A percentile compares a stretch with the other conserved stretches of the same genome.
These are phyloP conservation scores for Melanocharis versteri DNA, from an alignment of 2,113 vertebrate species.

Conservation along the genomic window DNA sequence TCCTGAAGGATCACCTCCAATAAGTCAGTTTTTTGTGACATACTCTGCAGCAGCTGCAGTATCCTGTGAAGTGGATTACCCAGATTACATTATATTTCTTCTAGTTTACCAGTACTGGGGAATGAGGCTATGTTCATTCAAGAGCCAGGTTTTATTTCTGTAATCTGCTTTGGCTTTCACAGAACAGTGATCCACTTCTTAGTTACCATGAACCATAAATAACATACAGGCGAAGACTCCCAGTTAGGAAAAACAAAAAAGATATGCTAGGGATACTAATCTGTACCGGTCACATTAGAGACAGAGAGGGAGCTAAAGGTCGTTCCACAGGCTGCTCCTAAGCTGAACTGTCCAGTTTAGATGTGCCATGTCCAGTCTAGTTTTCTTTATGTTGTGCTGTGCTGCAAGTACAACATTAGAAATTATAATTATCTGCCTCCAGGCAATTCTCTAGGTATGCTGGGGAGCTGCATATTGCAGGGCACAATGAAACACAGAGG, in stretches of 20 bases:
- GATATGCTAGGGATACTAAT: background rate
- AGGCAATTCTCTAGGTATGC: background rate
- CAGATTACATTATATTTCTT: background rate
- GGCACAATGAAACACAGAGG: background rate
- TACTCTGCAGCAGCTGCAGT: background rate
- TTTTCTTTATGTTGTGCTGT: background rate
- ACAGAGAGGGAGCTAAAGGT: background rate
- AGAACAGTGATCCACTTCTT: background rate
- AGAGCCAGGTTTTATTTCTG: background rate
- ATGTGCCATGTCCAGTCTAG: background rate
- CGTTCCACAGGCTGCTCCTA: background rate
- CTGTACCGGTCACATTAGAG: background rate
- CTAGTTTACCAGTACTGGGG: background rate
- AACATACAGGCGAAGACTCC: background rate
- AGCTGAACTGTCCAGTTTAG: background rate
- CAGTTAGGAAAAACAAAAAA: background rate
- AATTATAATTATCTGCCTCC: conserved; percentile 15
- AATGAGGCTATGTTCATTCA: background rate
- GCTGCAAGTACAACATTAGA: background rate
- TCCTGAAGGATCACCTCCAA: background rate
- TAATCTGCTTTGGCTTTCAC: background rate
- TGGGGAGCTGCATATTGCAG: background rate
- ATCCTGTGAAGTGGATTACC: background rate
- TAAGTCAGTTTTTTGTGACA: background rate
- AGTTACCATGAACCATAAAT: background rate